Conservation (phyloP, 2,113 vertebrate species). For the Zapus hudsonius region DNA sequence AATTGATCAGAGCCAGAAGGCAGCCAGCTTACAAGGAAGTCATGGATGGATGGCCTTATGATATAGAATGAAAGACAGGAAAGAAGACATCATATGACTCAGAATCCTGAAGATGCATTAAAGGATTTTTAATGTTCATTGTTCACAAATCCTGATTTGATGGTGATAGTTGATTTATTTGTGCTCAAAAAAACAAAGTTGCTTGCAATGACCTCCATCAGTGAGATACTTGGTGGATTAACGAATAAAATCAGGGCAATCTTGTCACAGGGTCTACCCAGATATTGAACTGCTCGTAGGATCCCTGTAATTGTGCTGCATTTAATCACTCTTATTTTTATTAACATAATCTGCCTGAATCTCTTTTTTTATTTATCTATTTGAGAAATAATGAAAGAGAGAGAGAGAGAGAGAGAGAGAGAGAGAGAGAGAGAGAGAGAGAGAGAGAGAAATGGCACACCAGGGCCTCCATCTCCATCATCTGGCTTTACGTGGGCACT, state of each 20-base stretch:
- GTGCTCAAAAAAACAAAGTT: neutral
- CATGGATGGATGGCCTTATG: no score
- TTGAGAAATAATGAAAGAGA: no score
- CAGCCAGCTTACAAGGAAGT: neutral
- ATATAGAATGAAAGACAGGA: neutral
- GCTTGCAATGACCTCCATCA: neutral
- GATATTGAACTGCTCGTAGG: conserved; percentile 1
- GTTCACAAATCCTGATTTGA: conserved; percentile 10
- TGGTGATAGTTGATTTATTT: conserved; percentile 21
- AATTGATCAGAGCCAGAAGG: neutral
- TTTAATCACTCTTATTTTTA: conserved; percentile 2
- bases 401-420: no score
- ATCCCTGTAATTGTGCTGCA: neutral
- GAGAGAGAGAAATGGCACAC: no score
- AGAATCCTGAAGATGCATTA: neutral
- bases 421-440: no score
- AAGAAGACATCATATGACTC: neutral
- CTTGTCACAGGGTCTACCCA: neutral
- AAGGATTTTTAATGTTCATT: neutral
- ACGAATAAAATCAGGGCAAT: neutral
- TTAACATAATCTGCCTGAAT: neutral
- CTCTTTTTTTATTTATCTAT: neutral
- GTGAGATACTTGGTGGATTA: neutral
- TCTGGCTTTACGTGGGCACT: no score
- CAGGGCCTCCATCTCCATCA: no score